Base-by-base conservation (phyloP, 1,140 invertebrate species). In the Druon quercuslanigerum region DNA sequence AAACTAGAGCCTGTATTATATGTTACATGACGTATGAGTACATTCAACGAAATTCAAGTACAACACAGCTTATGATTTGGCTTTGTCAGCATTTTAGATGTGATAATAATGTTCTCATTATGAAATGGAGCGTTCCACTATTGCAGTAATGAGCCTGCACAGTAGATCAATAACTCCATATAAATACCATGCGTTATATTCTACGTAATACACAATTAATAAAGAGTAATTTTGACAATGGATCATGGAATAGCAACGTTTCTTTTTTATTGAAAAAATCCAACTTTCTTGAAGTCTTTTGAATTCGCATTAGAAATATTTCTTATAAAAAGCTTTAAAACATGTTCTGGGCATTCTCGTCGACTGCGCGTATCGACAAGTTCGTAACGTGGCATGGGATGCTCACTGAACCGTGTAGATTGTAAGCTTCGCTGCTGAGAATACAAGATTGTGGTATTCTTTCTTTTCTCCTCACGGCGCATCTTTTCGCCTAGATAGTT, bases 371-470 rank as follows among this genome's bases (percentile, higher is more conserved):
- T 19, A 20, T n/a, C 17, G 54, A 20, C n/a, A 66, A 66, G 40
- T 60, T 60, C 25, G 16, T 16, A 66, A 46, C 40, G 40, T 46
- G 40, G 14, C 33, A n/a, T 33, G 25, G 16, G 33, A 16, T 66
- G 60, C 60, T 40, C 25, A 66, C 20, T 66, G 60, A 66, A 66
- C 13, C 40, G 40, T 66, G 25, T 66, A 40, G 60, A 66, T 46
- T 66, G 40, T 66, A 66, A 66, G 60, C 60, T 66, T 66, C 33
- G 20, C 40, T 46, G 60, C 40, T 66, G 40, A 66, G 25, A 66
- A 66, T 66, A 40, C 25, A 66, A 46, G 40, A 66, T 66, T 11
- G 40, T 66, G 60, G 25, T 66, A 66, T 66, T 40, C 11, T n/a
- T 33, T 56, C 17, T 54, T 54, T 17, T 9, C 17, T 17, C 17